phyloP scores from a whole-genome alignment of 2,797 vertebrate genomes.

The Sebastes iracundus region DNA sequence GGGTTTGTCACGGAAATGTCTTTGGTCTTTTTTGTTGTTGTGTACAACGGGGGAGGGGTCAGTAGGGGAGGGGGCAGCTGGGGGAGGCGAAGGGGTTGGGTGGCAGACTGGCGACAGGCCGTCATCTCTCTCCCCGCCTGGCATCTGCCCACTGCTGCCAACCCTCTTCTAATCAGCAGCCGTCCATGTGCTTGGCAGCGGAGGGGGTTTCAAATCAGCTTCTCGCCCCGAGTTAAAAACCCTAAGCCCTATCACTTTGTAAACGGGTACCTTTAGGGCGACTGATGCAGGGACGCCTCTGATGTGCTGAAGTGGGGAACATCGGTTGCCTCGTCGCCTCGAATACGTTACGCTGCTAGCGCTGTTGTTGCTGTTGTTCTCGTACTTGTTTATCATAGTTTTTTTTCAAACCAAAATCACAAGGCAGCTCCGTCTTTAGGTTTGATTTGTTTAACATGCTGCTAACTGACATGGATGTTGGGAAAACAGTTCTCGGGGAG shows the following conservation, averaged over 20 bases:
- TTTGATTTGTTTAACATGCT: constrained; percentile 83
- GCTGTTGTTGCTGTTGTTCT: constrained; percentile 66
- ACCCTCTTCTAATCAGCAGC: constrained; percentile 86
- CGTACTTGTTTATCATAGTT: constrained; percentile 58
- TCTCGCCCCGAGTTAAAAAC: constrained; percentile 85
- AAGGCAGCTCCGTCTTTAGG: constrained; percentile 66
- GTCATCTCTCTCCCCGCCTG: constrained; percentile 77
- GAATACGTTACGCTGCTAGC: constrained; percentile 69
- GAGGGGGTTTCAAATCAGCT: constrained; percentile 83
- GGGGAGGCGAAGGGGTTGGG: constrained; percentile 58
- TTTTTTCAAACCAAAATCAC: constrained; percentile 53
- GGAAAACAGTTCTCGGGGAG: constrained; percentile 68
- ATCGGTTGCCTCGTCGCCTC: constrained; percentile 72
- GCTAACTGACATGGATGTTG: constrained; percentile 79
- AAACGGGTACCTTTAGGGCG: constrained; percentile 83
- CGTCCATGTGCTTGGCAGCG: constrained; percentile 86
- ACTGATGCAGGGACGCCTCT: constrained; percentile 75
- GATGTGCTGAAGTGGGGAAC: constrained; percentile 82
- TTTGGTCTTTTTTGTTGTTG: constrained; percentile 63
- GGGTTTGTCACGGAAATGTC: constrained; percentile 58
- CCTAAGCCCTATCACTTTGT: constrained; percentile 85
- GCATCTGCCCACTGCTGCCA: constrained; percentile 83
- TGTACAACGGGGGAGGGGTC: constrained; percentile 59
- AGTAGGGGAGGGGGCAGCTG: constrained; percentile 34
- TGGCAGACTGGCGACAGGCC: constrained; percentile 79